Conservation (phyloP, 2,113 vertebrate genomes). For the Thunnus thynnus region DNA sequence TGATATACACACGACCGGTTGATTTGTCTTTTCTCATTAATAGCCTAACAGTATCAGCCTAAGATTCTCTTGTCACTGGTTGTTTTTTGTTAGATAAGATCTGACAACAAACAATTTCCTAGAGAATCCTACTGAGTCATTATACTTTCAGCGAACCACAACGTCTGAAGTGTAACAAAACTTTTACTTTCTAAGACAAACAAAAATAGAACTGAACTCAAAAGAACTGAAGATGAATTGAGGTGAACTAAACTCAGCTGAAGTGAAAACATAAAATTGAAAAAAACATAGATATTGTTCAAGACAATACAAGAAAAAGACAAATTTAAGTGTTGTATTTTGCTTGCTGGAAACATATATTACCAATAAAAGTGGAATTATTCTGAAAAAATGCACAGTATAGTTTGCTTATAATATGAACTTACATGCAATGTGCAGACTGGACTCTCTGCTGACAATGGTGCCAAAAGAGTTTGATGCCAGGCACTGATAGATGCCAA, state of each 20-base stretch:
- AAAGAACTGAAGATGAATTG: conserved; percentile 18
- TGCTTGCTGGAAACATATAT: not conserved
- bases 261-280: not conserved
- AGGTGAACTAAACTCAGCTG: conserved; percentile 18
- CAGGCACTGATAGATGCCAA: conserved; percentile 93
- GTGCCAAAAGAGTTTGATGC: conserved; percentile 95
- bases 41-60: conserved; percentile 12
- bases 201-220: conserved; percentile 25
- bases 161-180: conserved; percentile 40
- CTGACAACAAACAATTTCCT: conserved; percentile 41
- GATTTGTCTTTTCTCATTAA: conserved; percentile 48
- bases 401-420: conserved; percentile 73
- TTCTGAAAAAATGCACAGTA: not conserved
- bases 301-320: not conserved
- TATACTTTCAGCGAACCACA: conserved; percentile 45
- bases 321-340: not conserved
- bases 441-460: conserved; percentile 92
- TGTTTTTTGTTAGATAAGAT: conserved; percentile 38
- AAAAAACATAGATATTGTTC: conserved; percentile 6
- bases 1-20: conserved; percentile 1
- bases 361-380: not conserved
- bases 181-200: conserved; percentile 39
- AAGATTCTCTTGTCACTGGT: not conserved
- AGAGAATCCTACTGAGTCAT: conserved; percentile 47
- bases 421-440: conserved; percentile 95